Evolutionary conservation across 2,797 vertebrate genomes (phyloP), one percentile per base, ranked within the genome.

Genomic region (Mus caroli): DNA sequence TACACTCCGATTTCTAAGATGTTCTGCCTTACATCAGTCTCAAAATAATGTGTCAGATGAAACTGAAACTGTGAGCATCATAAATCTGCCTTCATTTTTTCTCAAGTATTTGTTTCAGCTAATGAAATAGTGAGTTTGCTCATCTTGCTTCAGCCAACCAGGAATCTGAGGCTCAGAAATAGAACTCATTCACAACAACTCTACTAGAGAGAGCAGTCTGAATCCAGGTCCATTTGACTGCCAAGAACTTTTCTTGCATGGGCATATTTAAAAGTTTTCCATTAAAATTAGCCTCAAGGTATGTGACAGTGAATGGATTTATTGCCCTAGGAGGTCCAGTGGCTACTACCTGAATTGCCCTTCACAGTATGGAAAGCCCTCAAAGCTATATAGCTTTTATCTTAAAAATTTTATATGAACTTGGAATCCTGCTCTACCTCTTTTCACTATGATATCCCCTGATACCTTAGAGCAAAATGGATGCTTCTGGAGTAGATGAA

Each of bases 331-430:
- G 43, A 71, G 56, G 13, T 10, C 64, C 14, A 5, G 84, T 3
- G n/a, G 52, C 20, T 77, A 22, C 58, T 77, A 31, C 54, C 67
- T 43, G 88, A 84, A 78, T 37, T 82, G 50, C 28, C 40, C 34
- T 9, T 52, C 37, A 46, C 19, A 54, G 14, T 3, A 6, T 52
- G 26, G 89, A 90, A 95, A 80, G n/a, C 94, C 58, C 87, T 92
- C 80, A 76, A 50, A 88, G 62, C 77, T 79, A 22, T 79, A 22
- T 56, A 56, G 43, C 31, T 87, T 84, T 93, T 90, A 92, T 89
- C 52, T 96, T 95, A 85, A 93, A 95, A 77, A 92, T 86, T 92
- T 69, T 83, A 64, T 54, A 84, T 64, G 62, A 37, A 20, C 58
- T 94, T 92, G 87, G 58, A 80, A 62, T 96, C 94, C 34, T 86